Conservation (phyloP, 2,113 vertebrate species). For the Oreochromis spilurus region DNA sequence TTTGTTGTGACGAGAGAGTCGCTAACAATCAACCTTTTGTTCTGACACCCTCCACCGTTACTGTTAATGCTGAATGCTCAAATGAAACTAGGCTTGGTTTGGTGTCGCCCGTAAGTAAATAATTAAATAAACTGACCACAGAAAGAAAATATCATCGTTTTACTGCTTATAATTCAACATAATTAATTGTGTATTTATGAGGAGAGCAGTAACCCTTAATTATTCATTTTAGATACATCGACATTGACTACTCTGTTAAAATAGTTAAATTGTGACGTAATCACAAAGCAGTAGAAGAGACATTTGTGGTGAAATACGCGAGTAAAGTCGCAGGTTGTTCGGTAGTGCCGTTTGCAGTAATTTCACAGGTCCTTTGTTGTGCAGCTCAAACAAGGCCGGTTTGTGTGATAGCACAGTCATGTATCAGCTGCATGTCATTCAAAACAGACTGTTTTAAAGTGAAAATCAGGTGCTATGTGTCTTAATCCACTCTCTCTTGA, state of each 20-base stretch:
- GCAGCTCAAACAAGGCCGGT: neutral
- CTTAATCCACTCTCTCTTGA: neutral
- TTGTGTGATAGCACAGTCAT: neutral
- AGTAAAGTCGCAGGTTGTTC: neutral
- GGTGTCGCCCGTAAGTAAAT: neutral
- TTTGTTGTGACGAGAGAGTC: conserved; percentile 45
- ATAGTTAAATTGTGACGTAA: neutral
- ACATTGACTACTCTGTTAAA: neutral
- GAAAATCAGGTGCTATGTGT: neutral
- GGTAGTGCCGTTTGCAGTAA: neutral
- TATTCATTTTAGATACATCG: neutral
- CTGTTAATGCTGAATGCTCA: neutral
- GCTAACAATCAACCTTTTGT: conserved; percentile 67
- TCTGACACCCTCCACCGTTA: conserved; percentile 24
- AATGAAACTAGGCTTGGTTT: neutral
- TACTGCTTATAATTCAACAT: neutral
- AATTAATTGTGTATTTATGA: neutral
- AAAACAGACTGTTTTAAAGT: neutral
- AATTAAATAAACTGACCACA: neutral
- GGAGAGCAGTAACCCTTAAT: neutral
- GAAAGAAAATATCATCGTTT: neutral
- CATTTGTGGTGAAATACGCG: neutral
- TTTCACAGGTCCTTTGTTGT: neutral
- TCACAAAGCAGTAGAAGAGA: neutral
- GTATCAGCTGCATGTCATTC: neutral